These are phyloP conservation scores for Lucilia sericata DNA, from an alignment of 1,140 invertebrate genomes.

Conservation along the genomic window DNA sequence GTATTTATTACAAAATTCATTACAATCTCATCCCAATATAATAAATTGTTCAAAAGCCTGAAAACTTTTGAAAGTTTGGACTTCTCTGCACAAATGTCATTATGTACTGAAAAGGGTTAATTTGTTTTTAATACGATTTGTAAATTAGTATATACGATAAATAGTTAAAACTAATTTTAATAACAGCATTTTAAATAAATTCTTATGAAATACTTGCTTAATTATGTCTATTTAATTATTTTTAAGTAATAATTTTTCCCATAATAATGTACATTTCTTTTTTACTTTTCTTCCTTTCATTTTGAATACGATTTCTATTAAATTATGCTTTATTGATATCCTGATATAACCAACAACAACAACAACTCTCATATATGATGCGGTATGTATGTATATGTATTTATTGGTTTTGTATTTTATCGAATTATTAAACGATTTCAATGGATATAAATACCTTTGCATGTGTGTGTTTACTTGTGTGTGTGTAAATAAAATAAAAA, in stretches of 20 bases:
- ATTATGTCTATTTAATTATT: too few species aligned
- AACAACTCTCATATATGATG: not conserved
- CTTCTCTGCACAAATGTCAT: not conserved
- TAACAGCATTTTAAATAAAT: not conserved
- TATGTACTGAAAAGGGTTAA: not conserved
- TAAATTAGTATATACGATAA: not conserved
- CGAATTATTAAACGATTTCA: not conserved
- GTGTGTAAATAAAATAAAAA: not conserved
- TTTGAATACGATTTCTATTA: not conserved
- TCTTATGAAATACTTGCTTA: not conserved
- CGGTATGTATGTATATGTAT: not conserved
- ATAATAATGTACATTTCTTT: too few species aligned
- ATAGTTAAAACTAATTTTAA: not conserved
- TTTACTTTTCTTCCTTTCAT: not conserved
- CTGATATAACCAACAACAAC: not conserved
- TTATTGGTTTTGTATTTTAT: not conserved
- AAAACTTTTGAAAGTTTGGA: not conserved
- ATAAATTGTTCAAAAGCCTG: too few species aligned
- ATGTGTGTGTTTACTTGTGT: not conserved
- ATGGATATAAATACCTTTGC: not conserved
- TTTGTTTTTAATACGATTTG: not conserved
- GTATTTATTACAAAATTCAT: too few species aligned
- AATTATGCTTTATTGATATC: constrained; percentile 24
- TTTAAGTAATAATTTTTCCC: not conserved
- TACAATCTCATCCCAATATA: too few species aligned